Evolutionary conservation across 2,888 invertebrate genomes (phyloP), one percentile per base, ranked within the genome.

Genomic region (Bembecia ichneumoniformis): DNA sequence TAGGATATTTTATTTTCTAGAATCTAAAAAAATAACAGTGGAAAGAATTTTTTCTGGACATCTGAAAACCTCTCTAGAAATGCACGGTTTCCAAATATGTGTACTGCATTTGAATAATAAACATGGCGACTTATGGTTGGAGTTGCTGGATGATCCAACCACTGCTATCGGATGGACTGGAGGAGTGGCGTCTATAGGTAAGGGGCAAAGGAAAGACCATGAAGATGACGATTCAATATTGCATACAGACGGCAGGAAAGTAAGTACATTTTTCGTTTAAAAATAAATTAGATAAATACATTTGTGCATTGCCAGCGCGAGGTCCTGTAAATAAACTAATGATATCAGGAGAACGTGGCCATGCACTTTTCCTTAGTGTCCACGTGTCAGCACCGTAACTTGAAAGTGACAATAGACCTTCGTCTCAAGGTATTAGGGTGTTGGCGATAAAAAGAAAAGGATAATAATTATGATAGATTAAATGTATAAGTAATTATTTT

Each of bases 51-150:
- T 88, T 69, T 82, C 88, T 53, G 89, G 89, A 0, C 82, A 80
- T 56, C 82, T 92, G 54, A 90, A 94, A 79, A 93, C 95, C 0
- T 94, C 95, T 0, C 71, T 95, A 46, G 92, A 95, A 63, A 93
- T 93, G 89, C 90, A 91, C 49, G 96, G 95, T 5, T 87, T 95
- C 59, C 93, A 94, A 57, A 84, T 96, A 20, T 92, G 94, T 11
- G 58, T 96, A 14, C 63, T 94, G 9, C 89, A 90, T 57, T 65
- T 91, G 9, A 78, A 76, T 10, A 73, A 87, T 49, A 63, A 71
- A 1, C 59, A 78, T 34, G 78, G 83, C 15, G 74, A 74, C 2
- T 54, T 79, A 1, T 89, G 92, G 74, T 54, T 92, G 51, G 64
- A 77, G 3, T 83, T 88, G 45, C 74, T 93, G 16, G 92, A 93